These are phyloP conservation scores for Chrysomela aeneicollis DNA, from an alignment of 2,888 invertebrate species.

Conservation along the genomic window DNA sequence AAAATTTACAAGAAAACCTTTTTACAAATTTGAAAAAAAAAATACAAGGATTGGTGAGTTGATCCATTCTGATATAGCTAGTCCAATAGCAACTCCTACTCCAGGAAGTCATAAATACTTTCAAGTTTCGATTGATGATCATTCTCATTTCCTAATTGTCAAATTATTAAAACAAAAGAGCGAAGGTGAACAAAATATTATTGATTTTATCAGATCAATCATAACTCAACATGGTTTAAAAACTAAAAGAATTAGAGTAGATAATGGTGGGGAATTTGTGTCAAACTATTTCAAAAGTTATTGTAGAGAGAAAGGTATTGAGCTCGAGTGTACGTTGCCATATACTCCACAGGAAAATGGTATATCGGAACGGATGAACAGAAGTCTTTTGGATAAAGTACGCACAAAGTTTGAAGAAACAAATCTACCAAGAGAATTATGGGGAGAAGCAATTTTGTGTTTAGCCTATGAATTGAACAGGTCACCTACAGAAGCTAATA, in stretches of 20 bases:
- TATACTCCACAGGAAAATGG: constrained; percentile 46
- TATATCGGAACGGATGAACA: constrained; percentile 41
- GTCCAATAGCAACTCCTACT: constrained; percentile 31
- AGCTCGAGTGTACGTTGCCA: constrained; percentile 36
- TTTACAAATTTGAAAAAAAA: constrained; percentile 24
- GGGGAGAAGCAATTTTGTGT: no score
- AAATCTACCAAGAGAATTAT: constrained; percentile 36
- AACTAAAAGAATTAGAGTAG: constrained; percentile 35
- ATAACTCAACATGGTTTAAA: constrained; percentile 32
- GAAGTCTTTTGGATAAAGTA: constrained; percentile 42
- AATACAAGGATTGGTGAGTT: constrained; percentile 36
- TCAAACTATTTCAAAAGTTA: constrained; percentile 35
- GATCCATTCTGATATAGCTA: constrained; percentile 37
- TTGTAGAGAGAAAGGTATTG: constrained; percentile 37
- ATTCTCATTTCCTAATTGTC: constrained; percentile 33
- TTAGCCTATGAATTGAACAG: constrained; percentile 43
- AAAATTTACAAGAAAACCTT: constrained; percentile 16
- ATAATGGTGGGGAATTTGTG: no score
- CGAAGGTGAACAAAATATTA: constrained; percentile 33
- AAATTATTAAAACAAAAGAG: constrained; percentile 32
- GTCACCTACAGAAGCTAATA: constrained; percentile 34
- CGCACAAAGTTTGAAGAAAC: constrained; percentile 40
- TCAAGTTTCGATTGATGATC: constrained; percentile 36
- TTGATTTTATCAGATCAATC: constrained; percentile 32
- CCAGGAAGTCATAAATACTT: constrained; percentile 35